Conservation (phyloP, 2,797 vertebrate species). For the Pseudomugil gertrudae region DNA sequence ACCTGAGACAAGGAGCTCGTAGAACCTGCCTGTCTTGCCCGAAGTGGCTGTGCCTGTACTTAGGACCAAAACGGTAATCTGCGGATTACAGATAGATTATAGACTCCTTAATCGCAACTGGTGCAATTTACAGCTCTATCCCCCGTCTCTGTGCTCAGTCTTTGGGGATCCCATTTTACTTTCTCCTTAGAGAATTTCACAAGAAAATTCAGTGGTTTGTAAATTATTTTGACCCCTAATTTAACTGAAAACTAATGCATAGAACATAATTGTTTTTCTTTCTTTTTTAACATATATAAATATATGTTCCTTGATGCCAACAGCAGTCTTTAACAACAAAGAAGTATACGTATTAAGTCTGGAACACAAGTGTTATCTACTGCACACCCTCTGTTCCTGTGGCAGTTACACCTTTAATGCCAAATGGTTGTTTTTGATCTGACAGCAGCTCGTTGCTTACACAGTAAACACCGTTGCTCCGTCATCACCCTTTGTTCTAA, state of each 20-base stretch:
- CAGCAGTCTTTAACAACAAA: not conserved
- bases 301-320: too few relatives aligned
- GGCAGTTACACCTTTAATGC: not conserved
- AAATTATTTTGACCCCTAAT: not conserved
- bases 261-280: not conserved
- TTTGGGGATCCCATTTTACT: constrained; percentile 1
- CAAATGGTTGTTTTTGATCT: not conserved
- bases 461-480: constrained; percentile 32
- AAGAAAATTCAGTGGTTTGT: not conserved
- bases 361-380: not conserved
- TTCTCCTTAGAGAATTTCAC: not conserved
- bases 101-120: constrained; percentile 47
- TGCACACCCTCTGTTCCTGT: not conserved
- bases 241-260: too few relatives aligned
- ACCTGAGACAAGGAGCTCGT: constrained; percentile 17
- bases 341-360: not conserved
- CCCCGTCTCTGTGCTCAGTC: constrained; percentile 19
- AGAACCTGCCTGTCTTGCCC: constrained; percentile 26
- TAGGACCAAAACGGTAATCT: constrained; percentile 62
- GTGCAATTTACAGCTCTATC: constrained; percentile 38
- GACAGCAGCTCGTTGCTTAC: constrained; percentile 17
- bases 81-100: constrained; percentile 76
- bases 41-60: constrained; percentile 19
- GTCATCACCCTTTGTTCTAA: constrained; percentile 37
- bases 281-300: not conserved